A percentile compares a stretch with the other conserved stretches of the same genome.
phyloP scores from a whole-genome alignment of 2,888 invertebrate genomes.

The Cheilosia impressa region DNA sequence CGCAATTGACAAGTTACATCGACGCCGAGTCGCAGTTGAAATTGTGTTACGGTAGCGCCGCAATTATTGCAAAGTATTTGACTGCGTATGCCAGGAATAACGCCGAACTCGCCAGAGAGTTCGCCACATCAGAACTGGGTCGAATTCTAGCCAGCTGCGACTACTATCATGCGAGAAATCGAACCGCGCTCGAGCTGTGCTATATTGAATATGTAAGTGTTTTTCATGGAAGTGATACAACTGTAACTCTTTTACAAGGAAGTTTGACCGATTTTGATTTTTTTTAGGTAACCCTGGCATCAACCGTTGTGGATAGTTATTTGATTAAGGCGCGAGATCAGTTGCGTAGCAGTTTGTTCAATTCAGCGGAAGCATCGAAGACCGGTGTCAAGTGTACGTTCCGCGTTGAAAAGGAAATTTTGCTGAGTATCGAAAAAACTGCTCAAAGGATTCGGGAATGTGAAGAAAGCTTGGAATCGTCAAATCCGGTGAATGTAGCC shows the following conservation, averaged over 20 bases:
- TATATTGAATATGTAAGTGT: background rate
- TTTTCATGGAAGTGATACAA: background rate
- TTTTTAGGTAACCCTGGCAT: background rate
- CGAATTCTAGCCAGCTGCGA: background rate
- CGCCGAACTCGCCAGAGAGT: background rate
- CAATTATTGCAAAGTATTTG: background rate
- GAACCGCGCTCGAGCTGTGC: background rate
- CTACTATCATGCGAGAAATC: background rate
- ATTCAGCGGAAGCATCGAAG: background rate
- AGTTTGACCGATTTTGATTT: background rate
- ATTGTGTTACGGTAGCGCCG: background rate
- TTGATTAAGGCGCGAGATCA: background rate
- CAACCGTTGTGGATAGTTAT: background rate
- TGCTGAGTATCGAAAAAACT: background rate
- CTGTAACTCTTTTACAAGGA: background rate
- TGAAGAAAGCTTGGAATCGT: no score
- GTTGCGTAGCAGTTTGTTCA: background rate
- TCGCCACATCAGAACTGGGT: background rate
- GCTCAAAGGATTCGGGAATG: background rate
- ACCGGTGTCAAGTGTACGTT: background rate
- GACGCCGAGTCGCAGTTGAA: background rate
- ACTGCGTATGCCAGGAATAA: background rate
- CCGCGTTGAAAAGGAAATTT: background rate
- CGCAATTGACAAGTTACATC: background rate
- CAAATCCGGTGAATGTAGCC: no score